These are phyloP conservation scores for Dinomys branickii DNA, from an alignment of 2,113 vertebrate species.

Conservation along the genomic window DNA sequence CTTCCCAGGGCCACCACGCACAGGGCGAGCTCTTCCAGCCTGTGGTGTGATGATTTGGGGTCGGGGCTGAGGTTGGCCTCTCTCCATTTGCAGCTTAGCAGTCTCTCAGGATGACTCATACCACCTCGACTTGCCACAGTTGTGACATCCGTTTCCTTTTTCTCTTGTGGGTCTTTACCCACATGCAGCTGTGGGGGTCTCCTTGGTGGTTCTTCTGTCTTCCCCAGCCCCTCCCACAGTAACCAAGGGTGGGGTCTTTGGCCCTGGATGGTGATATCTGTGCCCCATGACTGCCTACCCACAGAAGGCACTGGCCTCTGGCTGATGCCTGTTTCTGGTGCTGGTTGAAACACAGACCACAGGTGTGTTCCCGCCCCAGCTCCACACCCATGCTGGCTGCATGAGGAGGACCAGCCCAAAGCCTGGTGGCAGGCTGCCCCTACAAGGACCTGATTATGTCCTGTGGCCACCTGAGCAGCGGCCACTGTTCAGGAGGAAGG, in stretches of 20 bases:
- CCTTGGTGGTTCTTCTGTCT: neutral
- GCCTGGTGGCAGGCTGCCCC: neutral
- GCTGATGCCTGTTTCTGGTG: neutral
- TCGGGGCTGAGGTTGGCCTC: too few relatives aligned
- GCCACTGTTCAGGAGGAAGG: conserved; percentile 80
- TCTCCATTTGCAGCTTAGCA: neutral
- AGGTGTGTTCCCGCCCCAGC: neutral
- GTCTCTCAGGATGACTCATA: neutral
- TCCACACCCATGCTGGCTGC: conserved; percentile 40
- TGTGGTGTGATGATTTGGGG: neutral
- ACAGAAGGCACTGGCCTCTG: neutral
- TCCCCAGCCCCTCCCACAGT: neutral
- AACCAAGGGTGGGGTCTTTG: neutral
- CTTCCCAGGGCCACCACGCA: neutral
- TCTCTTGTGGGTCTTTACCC: neutral
- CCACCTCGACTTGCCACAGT: neutral
- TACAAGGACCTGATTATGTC: conserved; percentile 84
- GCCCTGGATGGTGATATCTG: too few relatives aligned
- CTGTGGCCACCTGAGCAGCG: conserved; percentile 85
- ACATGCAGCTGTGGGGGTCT: neutral
- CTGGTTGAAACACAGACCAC: too few relatives aligned
- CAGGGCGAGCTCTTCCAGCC: neutral
- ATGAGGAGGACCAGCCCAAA: conserved; percentile 21
- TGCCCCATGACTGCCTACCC: neutral
- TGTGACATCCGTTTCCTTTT: neutral